Evolutionary conservation across 2,888 invertebrate species (phyloP), one percentile per base, ranked within the genome.

Genomic region (Anthophora plumipes): DNA sequence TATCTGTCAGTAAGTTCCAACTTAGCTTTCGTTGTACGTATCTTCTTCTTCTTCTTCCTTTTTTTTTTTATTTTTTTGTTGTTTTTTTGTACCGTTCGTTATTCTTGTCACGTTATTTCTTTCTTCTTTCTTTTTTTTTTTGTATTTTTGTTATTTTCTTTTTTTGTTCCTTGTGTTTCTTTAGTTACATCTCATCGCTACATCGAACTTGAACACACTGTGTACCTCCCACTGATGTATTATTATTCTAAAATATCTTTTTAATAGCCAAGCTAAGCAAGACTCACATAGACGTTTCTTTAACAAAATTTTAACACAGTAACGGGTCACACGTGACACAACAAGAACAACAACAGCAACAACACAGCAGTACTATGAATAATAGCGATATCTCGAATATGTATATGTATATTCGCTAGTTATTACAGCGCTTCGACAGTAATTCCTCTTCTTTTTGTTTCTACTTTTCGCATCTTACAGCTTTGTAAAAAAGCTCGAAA

Each of bases 381-480:
- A 25, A 64, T 41, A 25, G 39, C 43, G 69, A 43, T 61, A 59
- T 8, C 54, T 61, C 61, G 46, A 17, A 69, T n/a, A 39, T 31
- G 48, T 50, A 54, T 7, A 43, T 48, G 20, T 37, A 20, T 55
- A 59, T 43, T 50, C 46, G 60, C 60, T 75, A 46, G 54, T 75
- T 78, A 60, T 67, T 66, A 61, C 71, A 74, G 59, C 12, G 85
- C 85, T 86, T 72, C 55, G 39, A 69, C 52, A 57, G 57, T 74
- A 54, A 71, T 61, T 54, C 39, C 57, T 69, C 52, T 72, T 55
- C n/a, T 71, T 84, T 61, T 60, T 37, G 8, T 57, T n/a, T n/a
- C n/a, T n/a, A n/a, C 57, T 68, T 54, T 75, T 75, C 39, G 70
- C 80, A 85, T 59, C 63, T 84, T 72, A 59, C 80, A 61, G 87